Base-by-base conservation (phyloP, 2,888 invertebrate species). In the Dryomyza anilis region DNA sequence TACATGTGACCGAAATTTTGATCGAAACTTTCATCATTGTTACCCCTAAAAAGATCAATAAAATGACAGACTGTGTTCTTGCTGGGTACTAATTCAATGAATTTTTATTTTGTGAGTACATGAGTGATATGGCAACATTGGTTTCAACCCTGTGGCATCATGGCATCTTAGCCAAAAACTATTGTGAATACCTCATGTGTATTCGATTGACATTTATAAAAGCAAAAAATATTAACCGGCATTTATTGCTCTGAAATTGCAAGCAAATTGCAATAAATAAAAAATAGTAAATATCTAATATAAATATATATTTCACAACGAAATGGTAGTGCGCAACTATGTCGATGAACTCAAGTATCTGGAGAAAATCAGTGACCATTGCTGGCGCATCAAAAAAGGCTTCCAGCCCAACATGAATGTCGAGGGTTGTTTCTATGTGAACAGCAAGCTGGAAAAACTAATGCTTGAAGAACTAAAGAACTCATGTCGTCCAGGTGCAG, bases 371-470 rank as follows among this genome's bases (percentile, higher is more conserved):
- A 90, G 88, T 74, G 88, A 92, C 14, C 86, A 91, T 78, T 89
- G 89, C 73, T 99, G 98, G 96, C 89, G 87, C 78, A 99, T 99
- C 69, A 98, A 98, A 79, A 98, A 95, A 82, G 98, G 98, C 3
- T 99, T 99, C 83, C 98, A 99, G 78, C 97, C 98, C 1, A 98
- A 98, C 77, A 99, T 99, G 99, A 97, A 96, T 76, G 97, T 86
- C 94, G 99, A 99, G 85, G 99, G 99, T 19, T 85, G 94, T 29
- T 72, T 72, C 56, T 71, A 72, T 85, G 95, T 50, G 0, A 99
- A 99, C 80, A 87, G 87, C 67, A 89, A 89, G 6, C 85, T 99
- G 72, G 98, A 99, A 82, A 91, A 90, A 74, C 86, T 99, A 2
- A 99, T 99, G 98, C 89, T 99, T 79, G 98, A 99, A 48, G 99